These are phyloP conservation scores for Syndactyla subalaris DNA, from an alignment of 2,797 vertebrate genomes.

Conservation along the genomic window DNA sequence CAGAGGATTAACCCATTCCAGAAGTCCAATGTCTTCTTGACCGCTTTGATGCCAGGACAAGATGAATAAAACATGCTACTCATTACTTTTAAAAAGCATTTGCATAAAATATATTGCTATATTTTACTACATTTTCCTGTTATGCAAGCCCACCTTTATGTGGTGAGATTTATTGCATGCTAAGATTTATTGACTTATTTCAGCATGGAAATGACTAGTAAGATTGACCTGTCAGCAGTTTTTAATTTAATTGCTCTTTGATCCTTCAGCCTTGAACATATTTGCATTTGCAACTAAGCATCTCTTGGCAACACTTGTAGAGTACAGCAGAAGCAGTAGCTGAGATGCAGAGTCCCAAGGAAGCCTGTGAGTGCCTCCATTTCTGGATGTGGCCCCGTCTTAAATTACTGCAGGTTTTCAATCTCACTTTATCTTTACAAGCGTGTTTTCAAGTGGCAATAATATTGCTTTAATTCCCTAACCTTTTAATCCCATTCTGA, in stretches of 20 bases:
- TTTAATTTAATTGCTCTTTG: conserved; percentile 73
- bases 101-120: conserved; percentile 70
- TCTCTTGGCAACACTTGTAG: conserved; percentile 63
- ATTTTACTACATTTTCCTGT: conserved; percentile 68
- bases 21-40: conserved; percentile 58
- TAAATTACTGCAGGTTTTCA: not conserved
- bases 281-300: conserved; percentile 69
- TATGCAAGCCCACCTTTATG: conserved; percentile 68
- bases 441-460: not conserved
- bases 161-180: conserved; percentile 57
- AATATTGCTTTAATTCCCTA: not conserved
- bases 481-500: not conserved
- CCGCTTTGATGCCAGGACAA: conserved; percentile 55
- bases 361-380: not conserved
- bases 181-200: conserved; percentile 66
- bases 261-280: conserved; percentile 65
- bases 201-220: conserved; percentile 63
- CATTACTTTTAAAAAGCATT: conserved; percentile 62
- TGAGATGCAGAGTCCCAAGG: not conserved
- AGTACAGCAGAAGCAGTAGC: not conserved
- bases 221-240: conserved; percentile 71
- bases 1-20: conserved; percentile 52
- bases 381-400: not conserved
- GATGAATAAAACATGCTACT: conserved; percentile 68
- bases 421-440: not conserved